Base-by-base conservation (phyloP, 2,888 invertebrate genomes). In the Pollenia amentaria region DNA sequence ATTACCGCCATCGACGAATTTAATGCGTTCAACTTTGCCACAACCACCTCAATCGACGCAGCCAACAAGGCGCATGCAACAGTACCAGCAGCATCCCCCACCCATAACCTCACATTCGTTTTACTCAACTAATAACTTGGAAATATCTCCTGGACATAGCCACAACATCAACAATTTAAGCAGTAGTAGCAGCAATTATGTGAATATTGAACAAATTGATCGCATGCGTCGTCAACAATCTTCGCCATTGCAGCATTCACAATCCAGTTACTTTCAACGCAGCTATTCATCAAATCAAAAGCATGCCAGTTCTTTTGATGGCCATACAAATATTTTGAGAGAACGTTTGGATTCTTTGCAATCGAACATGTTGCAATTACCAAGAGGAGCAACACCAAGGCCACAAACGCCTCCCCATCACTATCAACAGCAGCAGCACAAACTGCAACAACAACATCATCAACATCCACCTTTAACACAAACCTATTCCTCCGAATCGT, bases 131-230 rank as follows among this genome's bases (percentile, higher is more conserved):
- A 89, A 87, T 65, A 88, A 84, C 82, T 85, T 87, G 69, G 89
- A 81, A 67, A 78, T 65, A n/a, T 60, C 82, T 16, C 53, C 82
- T 29, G 87, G 82, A 46, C 67, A 62, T 76, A 86, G 64, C 14
- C 78, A 72, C 40, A 70, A 51, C 21, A 51, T 14, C 53, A 84
- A 67, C n/a, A 84, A 83, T 72, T 76, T 83, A n/a, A 80, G 38
- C 38, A 89, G 89, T 69, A 90, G 88, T 69, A 92, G 90, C 85
- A 91, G 91, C 81, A 93, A 93, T 84, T 95, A 95, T 90, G 95
- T 95, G 0, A 95, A 95, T 88, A 95, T 95, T 38, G 95, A 95
- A 90, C 94, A 95, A 89, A 94, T 95, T 70, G 95, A 95, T 89
- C 94, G 94, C 3, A 92, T 94, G 92, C 92, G 93, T 55, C 92